Evolutionary conservation across 2,113 vertebrate genomes (phyloP).

Genomic region (Leptodactylus fuscus): DNA sequence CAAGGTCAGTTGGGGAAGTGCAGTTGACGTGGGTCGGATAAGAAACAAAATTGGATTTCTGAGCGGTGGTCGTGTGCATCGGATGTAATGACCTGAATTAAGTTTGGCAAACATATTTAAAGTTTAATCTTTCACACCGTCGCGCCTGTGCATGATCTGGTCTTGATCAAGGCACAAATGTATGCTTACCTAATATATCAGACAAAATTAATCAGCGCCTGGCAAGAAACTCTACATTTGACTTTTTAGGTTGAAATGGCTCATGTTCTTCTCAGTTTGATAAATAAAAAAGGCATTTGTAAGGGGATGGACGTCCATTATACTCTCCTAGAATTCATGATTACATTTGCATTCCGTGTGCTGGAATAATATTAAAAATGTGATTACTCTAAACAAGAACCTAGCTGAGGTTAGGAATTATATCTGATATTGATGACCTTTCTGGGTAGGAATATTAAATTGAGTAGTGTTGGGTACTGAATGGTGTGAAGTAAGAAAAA

Average conservation of each 20-base stretch:
- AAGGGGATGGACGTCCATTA: not conserved
- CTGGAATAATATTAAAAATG: not conserved
- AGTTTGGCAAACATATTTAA: constrained; percentile 56
- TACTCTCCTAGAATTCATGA: not conserved
- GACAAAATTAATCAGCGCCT: not conserved
- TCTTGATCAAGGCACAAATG: constrained; percentile 2
- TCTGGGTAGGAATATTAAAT: too few relatives aligned
- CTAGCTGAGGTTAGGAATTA: not conserved
- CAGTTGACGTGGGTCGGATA: constrained; percentile 32
- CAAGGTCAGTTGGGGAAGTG: constrained; percentile 54
- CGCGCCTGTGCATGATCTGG: constrained; percentile 32
- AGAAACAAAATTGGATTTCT: constrained; percentile 53
- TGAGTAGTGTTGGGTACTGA: too few relatives aligned
- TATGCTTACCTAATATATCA: not conserved
- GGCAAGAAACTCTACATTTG: not conserved
- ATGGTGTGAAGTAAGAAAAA: too few relatives aligned
- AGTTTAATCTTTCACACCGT: constrained; percentile 50
- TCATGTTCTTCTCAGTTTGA: not conserved
- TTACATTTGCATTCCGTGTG: not conserved
- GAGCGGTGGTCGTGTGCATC: constrained; percentile 34
- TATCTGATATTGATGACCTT: not conserved
- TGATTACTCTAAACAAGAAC: not conserved
- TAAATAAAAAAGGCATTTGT: not conserved
- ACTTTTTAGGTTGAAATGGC: not conserved
- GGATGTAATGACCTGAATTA: constrained; percentile 50